These are phyloP conservation scores for Mus pahari DNA, from an alignment of 2,113 vertebrate genomes.

Conservation along the genomic window DNA sequence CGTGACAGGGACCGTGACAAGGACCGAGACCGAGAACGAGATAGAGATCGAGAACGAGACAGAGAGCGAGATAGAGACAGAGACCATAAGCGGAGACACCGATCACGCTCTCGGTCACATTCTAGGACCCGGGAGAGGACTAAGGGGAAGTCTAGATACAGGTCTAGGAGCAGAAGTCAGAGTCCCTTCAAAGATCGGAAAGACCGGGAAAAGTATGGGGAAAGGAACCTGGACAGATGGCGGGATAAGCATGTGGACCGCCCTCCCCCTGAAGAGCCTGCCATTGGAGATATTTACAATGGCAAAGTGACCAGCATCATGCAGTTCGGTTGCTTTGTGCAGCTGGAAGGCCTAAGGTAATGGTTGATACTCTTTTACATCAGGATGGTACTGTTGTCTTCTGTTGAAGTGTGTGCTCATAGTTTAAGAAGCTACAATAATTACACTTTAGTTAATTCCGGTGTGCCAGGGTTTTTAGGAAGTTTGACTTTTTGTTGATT, in stretches of 20 bases:
- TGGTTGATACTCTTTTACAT: neutral
- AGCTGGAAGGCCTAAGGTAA: constrained; percentile 97
- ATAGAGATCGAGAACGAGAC: constrained; percentile 69
- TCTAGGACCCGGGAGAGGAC: constrained; percentile 90
- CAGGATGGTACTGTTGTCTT: accelerated
- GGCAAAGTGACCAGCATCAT: constrained; percentile 99
- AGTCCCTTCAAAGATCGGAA: constrained; percentile 88
- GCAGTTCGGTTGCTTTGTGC: constrained; percentile 99
- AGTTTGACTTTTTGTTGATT: neutral
- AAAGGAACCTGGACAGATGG: constrained; percentile 90
- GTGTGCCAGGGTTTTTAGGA: neutral
- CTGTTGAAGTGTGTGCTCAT: neutral
- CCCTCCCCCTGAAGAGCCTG: constrained; percentile 95
- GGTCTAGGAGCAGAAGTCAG: constrained; percentile 90
- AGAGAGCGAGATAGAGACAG: constrained; percentile 86
- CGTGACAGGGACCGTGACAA: constrained; percentile 82
- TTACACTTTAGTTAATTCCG: neutral
- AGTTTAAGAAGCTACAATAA: neutral
- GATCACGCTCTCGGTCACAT: constrained; percentile 91
- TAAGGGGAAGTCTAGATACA: constrained; percentile 85
- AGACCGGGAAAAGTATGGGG: constrained; percentile 84
- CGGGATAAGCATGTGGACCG: constrained; percentile 97
- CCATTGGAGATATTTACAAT: constrained; percentile 97
- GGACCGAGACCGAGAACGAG: constrained; percentile 85
- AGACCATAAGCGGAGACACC: constrained; percentile 85